A percentile compares a stretch with the other conserved stretches of the same genome.
Conservation (phyloP, 2,113 vertebrate species). For the Glareola pratincola region DNA sequence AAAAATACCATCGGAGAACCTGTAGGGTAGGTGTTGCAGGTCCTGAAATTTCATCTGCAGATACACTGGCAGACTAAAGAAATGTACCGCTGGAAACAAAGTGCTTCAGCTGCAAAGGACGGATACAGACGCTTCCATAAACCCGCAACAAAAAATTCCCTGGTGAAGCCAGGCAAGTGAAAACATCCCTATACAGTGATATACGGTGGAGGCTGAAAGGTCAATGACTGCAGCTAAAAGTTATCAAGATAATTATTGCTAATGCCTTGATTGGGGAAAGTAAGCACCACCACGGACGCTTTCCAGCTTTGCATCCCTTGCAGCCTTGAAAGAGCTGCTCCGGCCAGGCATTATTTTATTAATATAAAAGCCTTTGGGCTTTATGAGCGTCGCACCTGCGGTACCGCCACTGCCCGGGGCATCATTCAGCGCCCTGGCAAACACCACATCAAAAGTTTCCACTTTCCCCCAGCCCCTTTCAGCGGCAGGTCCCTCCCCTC, state of each 20-base stretch:
- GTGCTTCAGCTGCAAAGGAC: not conserved
- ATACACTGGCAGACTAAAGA: not conserved
- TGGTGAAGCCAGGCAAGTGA: not conserved
- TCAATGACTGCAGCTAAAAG: not conserved
- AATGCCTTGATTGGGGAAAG: not conserved
- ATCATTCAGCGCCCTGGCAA: not conserved
- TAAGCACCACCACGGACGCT: not conserved
- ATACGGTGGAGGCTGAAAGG: constrained; percentile 2
- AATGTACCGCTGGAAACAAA: not conserved
- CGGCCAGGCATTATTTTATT: constrained; percentile 42
- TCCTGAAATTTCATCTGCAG: not conserved
- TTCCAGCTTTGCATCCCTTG: not conserved
- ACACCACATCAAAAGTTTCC: constrained; percentile 72
- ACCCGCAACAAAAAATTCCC: not conserved
- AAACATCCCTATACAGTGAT: not conserved
- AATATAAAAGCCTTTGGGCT: constrained; percentile 60
- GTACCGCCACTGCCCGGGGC: not conserved
- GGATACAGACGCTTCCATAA: not conserved
- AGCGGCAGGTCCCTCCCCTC: constrained; percentile 72
- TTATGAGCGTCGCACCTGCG: constrained; percentile 75
- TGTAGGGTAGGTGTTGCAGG: not conserved
- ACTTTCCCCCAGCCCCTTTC: constrained; percentile 71
- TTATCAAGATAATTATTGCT: constrained; percentile 11
- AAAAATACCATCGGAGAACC: not conserved
- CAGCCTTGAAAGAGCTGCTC: not conserved